Base-by-base conservation (phyloP, 2,797 vertebrate species). In the Semaprochilodus insignis region DNA sequence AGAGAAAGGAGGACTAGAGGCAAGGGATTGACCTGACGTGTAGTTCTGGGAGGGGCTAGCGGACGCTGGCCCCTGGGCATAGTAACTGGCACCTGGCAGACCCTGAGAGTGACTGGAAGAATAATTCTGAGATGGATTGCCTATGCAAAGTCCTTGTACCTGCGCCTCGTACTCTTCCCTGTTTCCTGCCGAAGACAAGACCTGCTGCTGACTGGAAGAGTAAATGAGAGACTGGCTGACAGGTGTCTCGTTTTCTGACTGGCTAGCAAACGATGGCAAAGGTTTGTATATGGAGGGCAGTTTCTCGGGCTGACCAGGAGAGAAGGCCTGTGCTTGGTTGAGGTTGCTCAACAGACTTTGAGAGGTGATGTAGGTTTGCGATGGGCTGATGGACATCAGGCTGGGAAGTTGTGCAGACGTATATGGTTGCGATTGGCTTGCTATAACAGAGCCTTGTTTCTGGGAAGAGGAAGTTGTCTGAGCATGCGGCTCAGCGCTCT, bases 361-460 rank as follows among this genome's bases (percentile, higher is more conserved):
- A 82, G 95, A 93, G 60, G 95, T 93, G 86, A 96, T 94, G 48
- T 97, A 98, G 73, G 94, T 96, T 91, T 97, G 97, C 69, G 97
- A 95, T 77, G 97, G 94, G 93, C 94, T 97, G 87, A 94, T 95
- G 0, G 98, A 96, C 91, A 99, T 93, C 63, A 98, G 93, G 87
- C 93, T 96, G 69, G 97, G 95, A 63, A 99, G 94, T 90, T 98
- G 97, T 76, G 95, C 94, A 85, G 96, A 96, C 85, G 96, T 95
- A 88, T 96, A 97, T 65, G 95, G 93, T 91, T 96, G 96, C 90
- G 96, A 93, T 94, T 99, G 97, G 91, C 96, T 96, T 63, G 97
- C 95, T 90, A 98, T 96, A 85, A 97, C 97, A 31, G 97, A 97
- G 90, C 95, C 97, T 93, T 97, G 96, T 90, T 97, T 99, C 80